phyloP scores from a whole-genome alignment of 53 echinoderm and acorn worm species.

The Luidia sarsii region DNA sequence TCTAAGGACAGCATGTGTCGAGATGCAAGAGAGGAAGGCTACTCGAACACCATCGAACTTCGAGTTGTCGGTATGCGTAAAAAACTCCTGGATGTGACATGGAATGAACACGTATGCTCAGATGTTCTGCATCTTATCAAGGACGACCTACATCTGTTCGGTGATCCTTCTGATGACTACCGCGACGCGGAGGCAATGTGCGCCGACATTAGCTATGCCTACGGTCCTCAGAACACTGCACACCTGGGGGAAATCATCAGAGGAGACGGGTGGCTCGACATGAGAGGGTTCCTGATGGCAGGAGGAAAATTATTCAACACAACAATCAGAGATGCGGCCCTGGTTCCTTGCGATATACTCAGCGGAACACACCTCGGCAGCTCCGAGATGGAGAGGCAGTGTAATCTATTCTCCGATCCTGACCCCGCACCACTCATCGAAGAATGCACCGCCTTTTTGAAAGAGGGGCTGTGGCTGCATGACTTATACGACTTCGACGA shows the following conservation, averaged over 20 bases:
- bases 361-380: not conserved
- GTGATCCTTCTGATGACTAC: not conserved
- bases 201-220: not conserved
- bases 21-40: not conserved
- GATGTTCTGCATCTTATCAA: not conserved
- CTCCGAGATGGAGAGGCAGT: not conserved
- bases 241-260: not conserved
- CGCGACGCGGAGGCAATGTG: not conserved
- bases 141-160: constrained; percentile 3
- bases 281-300: not conserved
- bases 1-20: not conserved
- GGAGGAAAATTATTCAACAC: not conserved
- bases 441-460: not conserved
- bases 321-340: not conserved
- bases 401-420: not conserved
- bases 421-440: constrained; percentile 10
- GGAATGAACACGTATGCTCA: not conserved
- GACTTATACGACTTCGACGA: not conserved
- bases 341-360: not conserved
- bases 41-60: not conserved
- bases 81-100: not conserved
- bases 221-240: not conserved
- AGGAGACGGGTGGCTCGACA: not conserved
- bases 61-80: not conserved
- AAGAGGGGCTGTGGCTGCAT: not conserved